phyloP scores from a whole-genome alignment of 1,140 invertebrate species.

The Ceratina australensis region DNA sequence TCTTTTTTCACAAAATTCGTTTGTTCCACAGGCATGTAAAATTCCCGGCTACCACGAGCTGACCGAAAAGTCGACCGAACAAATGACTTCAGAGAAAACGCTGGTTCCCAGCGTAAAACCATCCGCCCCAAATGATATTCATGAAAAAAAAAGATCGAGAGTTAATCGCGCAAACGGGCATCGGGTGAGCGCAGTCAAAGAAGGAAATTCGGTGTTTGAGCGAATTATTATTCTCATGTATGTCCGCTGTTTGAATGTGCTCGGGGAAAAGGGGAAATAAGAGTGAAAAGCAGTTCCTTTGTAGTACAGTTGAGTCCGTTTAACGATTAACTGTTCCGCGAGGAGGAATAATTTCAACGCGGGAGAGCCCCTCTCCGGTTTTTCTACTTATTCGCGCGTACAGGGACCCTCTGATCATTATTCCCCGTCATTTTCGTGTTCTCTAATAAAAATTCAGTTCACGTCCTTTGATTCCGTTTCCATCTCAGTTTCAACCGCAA shows the following conservation, averaged over 20 bases:
- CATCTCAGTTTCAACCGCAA: neutral
- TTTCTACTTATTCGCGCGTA: neutral
- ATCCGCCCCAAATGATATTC: neutral
- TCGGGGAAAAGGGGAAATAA: no score
- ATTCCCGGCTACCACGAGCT: neutral
- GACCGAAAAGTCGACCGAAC: neutral
- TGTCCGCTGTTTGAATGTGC: no score
- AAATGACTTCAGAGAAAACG: neutral
- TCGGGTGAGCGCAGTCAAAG: neutral
- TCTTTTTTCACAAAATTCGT: neutral
- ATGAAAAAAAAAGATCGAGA: neutral
- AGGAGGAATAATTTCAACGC: neutral
- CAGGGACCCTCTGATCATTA: neutral
- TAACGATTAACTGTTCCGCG: neutral
- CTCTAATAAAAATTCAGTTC: neutral
- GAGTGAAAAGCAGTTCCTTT: no score
- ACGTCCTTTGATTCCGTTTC: neutral
- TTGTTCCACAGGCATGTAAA: neutral
- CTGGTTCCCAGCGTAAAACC: neutral
- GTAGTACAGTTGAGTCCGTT: neutral
- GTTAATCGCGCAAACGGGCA: no score
- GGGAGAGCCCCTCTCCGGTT: no score
- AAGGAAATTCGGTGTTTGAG: neutral
- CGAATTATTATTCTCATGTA: no score
- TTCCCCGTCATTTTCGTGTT: neutral